These are phyloP conservation scores for Crotalus adamanteus DNA, from an alignment of 2,797 vertebrate species.

Conservation along the genomic window DNA sequence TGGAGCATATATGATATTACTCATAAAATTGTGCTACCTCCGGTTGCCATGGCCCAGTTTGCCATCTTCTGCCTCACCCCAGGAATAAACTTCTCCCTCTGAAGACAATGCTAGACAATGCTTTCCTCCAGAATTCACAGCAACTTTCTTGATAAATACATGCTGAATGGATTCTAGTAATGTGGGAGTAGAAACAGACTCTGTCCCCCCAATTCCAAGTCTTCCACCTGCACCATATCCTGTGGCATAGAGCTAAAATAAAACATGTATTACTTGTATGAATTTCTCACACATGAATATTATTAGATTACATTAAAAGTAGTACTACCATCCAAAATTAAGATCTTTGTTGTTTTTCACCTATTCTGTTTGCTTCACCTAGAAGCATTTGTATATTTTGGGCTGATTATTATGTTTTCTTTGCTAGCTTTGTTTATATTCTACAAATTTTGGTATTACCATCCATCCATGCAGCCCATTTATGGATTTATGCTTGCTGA, in stretches of 20 bases:
- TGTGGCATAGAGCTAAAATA: constrained; percentile 89
- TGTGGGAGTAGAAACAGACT: constrained; percentile 95
- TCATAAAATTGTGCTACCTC: constrained; percentile 74
- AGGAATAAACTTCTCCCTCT: constrained; percentile 97
- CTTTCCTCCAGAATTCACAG: constrained; percentile 97
- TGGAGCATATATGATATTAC: not conserved
- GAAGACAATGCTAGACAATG: constrained; percentile 96
- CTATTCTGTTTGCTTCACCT: not conserved
- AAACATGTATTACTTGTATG: not conserved
- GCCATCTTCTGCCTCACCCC: constrained; percentile 98
- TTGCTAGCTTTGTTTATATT: not conserved
- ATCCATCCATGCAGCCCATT: not conserved
- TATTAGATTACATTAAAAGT: not conserved
- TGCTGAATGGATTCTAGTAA: constrained; percentile 97
- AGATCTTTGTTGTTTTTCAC: not conserved
- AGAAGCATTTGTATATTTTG: not conserved
- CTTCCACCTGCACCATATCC: constrained; percentile 96
- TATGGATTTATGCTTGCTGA: not conserved
- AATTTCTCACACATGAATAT: not conserved
- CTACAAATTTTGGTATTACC: not conserved
- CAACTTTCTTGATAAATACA: constrained; percentile 96
- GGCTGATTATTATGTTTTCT: not conserved
- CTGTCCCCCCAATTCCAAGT: constrained; percentile 94
- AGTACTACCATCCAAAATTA: not conserved
- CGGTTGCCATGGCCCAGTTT: constrained; percentile 96